Evolutionary conservation across 2,888 invertebrate species (phyloP).

Genomic region (Callinectes sapidus): DNA sequence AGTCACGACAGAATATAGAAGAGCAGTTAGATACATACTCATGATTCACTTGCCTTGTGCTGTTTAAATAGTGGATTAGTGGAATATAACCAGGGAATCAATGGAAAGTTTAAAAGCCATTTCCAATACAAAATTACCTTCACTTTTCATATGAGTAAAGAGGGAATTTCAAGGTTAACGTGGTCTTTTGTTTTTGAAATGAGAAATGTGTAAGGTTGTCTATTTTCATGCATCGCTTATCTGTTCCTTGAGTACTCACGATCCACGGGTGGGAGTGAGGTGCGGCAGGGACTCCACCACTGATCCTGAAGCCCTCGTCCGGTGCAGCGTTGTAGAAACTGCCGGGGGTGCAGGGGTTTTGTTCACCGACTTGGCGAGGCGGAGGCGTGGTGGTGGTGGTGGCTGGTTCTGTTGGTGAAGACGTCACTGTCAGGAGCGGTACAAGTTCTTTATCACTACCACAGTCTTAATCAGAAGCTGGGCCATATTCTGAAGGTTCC

Average conservation of each 20-base stretch:
- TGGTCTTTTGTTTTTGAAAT: no score
- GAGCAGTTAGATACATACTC: background rate
- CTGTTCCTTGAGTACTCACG: slow-evolving; percentile 15
- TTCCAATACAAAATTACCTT: no score
- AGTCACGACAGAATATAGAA: background rate
- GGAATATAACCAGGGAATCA: no score
- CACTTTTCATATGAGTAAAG: no score
- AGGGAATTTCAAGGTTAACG: no score
- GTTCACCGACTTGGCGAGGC: background rate
- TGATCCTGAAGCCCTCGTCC: slow-evolving; percentile 53
- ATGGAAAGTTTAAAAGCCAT: no score
- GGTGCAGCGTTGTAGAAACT: slow-evolving; percentile 30
- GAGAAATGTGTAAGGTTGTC: background rate
- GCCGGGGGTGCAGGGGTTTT: slow-evolving; percentile 49
- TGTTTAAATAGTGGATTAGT: background rate
- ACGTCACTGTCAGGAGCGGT: background rate
- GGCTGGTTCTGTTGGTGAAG: background rate
- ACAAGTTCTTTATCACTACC: background rate
- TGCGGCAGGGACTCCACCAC: slow-evolving; percentile 37
- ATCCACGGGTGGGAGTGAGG: slow-evolving; percentile 56
- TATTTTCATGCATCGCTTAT: background rate
- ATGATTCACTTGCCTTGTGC: background rate
- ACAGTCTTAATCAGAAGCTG: background rate
- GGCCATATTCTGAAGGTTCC: background rate
- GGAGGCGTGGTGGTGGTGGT: slow-evolving; percentile 15